A percentile compares a stretch with the other conserved stretches of the same genome.
These are phyloP conservation scores for Drosophila sp. DNA, from an alignment of 1,140 invertebrate species.

Conservation along the genomic window DNA sequence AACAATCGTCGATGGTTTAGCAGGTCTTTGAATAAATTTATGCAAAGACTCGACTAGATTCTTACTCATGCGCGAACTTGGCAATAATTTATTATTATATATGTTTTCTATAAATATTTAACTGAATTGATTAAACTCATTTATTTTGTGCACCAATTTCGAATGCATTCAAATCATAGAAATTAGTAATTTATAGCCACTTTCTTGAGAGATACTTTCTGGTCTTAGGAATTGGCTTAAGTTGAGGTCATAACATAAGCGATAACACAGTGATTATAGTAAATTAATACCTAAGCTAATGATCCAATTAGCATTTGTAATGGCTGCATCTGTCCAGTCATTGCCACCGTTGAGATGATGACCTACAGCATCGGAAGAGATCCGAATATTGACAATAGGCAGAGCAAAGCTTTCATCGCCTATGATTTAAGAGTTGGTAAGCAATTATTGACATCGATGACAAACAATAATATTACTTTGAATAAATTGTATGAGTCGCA, in stretches of 20 bases:
- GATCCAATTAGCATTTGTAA: conserved; percentile 21
- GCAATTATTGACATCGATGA: conserved; percentile 71
- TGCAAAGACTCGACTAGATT: conserved; percentile 44
- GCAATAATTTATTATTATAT: conserved; percentile 65
- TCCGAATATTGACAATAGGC: conserved; percentile 28
- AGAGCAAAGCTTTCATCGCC: conserved; percentile 12
- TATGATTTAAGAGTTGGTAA: conserved; percentile 58
- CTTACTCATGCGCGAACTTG: conserved; percentile 38
- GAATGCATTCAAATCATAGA: conserved; percentile 40
- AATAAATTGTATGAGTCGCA: conserved; percentile 26
- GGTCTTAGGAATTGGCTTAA: neutral
- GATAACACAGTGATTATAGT: conserved; percentile 1
- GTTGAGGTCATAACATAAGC: conserved; percentile 2
- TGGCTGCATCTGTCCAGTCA: conserved; percentile 20
- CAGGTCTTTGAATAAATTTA: conserved; percentile 53
- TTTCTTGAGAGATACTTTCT: conserved; percentile 6
- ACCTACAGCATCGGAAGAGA: conserved; percentile 51
- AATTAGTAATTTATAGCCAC: conserved; percentile 47
- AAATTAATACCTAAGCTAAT: conserved; percentile 6
- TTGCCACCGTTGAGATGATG: conserved; percentile 19
- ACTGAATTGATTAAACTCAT: conserved; percentile 54
- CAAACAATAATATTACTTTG: conserved; percentile 54
- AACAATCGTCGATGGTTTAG: conserved; percentile 18
- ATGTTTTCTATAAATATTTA: conserved; percentile 33
- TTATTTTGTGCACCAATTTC: conserved; percentile 33